phyloP scores from a whole-genome alignment of 2,888 invertebrate species.

The Leuctra nigra region DNA sequence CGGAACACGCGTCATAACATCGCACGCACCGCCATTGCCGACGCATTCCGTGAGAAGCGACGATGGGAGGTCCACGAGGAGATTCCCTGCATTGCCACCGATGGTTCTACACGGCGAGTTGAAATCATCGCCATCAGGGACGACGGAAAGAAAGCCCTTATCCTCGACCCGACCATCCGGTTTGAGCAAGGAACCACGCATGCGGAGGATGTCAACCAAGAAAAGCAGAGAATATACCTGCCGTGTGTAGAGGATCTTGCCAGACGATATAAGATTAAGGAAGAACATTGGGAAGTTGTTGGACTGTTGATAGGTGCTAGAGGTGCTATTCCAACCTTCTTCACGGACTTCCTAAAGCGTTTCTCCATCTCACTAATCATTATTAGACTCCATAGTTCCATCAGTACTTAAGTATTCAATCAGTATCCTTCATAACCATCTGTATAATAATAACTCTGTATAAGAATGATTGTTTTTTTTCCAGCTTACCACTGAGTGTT shows the following conservation, averaged over 20 bases:
- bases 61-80: slow-evolving; percentile 3
- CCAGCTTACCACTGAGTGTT: too few species aligned
- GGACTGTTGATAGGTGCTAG: too few species aligned
- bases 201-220: slow-evolving; percentile 3
- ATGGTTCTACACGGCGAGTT: neutral
- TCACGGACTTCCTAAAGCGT: too few species aligned
- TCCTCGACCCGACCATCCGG: slow-evolving; percentile 2
- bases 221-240: neutral
- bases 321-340: too few species aligned
- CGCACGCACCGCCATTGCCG: too few species aligned
- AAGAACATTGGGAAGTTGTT: neutral
- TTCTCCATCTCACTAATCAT: too few species aligned
- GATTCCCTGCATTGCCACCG: neutral
- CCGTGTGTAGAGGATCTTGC: neutral
- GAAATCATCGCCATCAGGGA: too few species aligned
- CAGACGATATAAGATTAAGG: neutral
- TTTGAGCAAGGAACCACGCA: neutral
- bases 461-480: too few species aligned
- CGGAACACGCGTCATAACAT: neutral
- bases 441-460: too few species aligned
- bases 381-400: neutral
- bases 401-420: too few species aligned
- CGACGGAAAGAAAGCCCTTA: neutral
- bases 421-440: too few species aligned
- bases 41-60: too few species aligned